phyloP scores from a whole-genome alignment of 1,140 invertebrate species.

The Mercenaria mercenaria region DNA sequence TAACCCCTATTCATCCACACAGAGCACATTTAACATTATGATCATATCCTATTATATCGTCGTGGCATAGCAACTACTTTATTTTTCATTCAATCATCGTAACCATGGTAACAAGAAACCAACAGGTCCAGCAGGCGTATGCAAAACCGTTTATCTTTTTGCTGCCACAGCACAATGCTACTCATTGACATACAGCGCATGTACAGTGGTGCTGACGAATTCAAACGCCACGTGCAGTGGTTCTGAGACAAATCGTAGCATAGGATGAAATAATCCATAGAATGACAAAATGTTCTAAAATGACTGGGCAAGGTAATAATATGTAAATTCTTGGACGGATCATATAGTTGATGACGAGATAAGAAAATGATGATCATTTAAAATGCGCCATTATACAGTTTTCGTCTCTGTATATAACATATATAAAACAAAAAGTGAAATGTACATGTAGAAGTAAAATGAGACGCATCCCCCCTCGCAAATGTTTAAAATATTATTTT shows the following conservation, averaged over 20 bases:
- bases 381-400: not conserved
- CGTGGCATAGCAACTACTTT: too few species aligned
- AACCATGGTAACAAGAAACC: too few species aligned
- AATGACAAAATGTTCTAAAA: constrained; percentile 15
- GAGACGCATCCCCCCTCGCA: constrained; percentile 30
- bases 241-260: too few species aligned
- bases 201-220: too few species aligned
- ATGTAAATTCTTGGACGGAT: constrained; percentile 32
- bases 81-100: too few species aligned
- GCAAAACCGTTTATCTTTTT: too few species aligned
- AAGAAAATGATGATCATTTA: constrained; percentile 20
- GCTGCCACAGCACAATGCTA: too few species aligned
- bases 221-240: too few species aligned
- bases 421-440: constrained; percentile 11
- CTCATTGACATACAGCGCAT: too few species aligned
- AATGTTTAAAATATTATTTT: not conserved
- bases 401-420: not conserved
- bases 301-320: constrained; percentile 28
- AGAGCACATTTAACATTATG: not conserved
- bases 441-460: not conserved
- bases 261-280: not conserved
- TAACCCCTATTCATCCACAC: not conserved
- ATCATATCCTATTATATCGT: not conserved
- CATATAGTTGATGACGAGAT: not conserved
- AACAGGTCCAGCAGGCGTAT: too few species aligned